Evolutionary conservation across 2,113 vertebrate genomes (phyloP), one percentile per base, ranked within the genome.

Genomic region (Andinoacara biseriatus): DNA sequence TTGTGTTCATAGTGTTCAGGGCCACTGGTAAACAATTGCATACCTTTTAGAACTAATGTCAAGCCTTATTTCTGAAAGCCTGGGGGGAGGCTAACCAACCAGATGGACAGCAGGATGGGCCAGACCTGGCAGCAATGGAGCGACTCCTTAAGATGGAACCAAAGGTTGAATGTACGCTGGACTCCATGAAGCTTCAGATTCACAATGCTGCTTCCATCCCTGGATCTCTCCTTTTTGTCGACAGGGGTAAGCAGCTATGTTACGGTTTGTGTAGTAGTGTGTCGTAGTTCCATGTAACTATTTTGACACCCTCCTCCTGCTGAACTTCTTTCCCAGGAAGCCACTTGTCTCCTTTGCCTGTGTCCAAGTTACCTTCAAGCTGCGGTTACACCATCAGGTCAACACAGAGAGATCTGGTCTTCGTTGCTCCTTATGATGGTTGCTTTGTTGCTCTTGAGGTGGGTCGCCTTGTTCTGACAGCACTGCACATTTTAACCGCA

Each of bases 361-460:
- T 96, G 59, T 91, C 91, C 4, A 90, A 92, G 62, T 57, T 96
- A 33, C 95, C 95, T 4, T 61, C 61, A 22, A 93, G 91, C 74
- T 96, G 95, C 91, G 95, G 95, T 29, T 94, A 95, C 84, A 84
- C 76, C 2, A 2, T 95, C 31, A 54, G 13, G n/a, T 91, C 86
- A 6, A 92, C 91, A 10, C 80, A 0, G 22, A 77, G 56, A 31
- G 87, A 92, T 31, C 72, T 94, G 57, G 76, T 92, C 58, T 87
- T 95, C 5, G 74, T 79, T 38, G 94, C 93, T 8, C 94, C 95
- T 58, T 95, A 95, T 61, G 80, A 94, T 80, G 95, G 95, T 3
- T 96, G 95, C 76, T 95, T 95, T 58, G 81, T 95, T 2, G 5
- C 79, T 5, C 69, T 87, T 11, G 86, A 95, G 93, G 95, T 95